Conservation (phyloP, 2,113 vertebrate species). For the Phoxinus phoxinus region DNA sequence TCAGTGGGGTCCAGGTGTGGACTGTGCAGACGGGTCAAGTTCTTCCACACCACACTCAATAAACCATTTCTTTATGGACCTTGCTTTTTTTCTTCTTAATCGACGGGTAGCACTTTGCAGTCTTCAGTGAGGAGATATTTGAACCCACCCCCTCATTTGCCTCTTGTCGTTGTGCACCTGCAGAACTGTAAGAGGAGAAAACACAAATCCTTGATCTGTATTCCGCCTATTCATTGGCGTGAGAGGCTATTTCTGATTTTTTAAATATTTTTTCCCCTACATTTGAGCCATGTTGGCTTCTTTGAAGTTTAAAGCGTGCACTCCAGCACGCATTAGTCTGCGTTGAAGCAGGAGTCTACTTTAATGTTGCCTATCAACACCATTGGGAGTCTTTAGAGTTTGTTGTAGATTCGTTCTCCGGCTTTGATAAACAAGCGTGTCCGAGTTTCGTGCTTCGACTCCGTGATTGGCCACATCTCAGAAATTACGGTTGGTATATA, state of each 20-base stretch:
- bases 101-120: background rate
- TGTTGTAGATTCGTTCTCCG: background rate
- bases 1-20: background rate
- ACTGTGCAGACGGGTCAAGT: background rate
- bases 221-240: constrained; percentile 1
- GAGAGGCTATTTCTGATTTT: constrained; percentile 15
- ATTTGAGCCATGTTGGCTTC: background rate
- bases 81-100: background rate
- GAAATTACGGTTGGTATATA: background rate
- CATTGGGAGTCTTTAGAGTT: background rate
- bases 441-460: background rate
- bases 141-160: background rate
- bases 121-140: background rate
- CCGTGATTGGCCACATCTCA: too few relatives aligned
- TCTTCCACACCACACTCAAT: background rate
- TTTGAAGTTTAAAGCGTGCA: background rate
- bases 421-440: constrained; percentile 18
- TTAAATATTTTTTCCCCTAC: background rate
- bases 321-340: background rate
- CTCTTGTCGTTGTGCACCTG: constrained; percentile 14
- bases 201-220: constrained; percentile 37
- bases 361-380: background rate
- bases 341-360: background rate
- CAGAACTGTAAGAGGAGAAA: constrained; percentile 14
- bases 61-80: background rate